Conservation (phyloP, 2,113 vertebrate genomes). For the Atlantisia rogersi region DNA sequence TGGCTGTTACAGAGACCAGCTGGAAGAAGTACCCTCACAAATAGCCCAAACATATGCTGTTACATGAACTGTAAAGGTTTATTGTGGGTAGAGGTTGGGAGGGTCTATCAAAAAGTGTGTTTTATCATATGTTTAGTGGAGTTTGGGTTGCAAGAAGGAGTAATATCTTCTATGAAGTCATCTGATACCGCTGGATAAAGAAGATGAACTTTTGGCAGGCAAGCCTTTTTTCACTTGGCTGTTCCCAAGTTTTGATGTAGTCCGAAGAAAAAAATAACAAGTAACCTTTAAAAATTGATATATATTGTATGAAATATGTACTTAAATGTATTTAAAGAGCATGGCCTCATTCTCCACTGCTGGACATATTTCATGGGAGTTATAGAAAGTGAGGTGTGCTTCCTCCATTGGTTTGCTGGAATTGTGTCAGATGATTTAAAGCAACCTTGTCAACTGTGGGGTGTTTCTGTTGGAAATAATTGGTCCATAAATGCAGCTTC, state of each 20-base stretch:
- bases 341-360: background rate
- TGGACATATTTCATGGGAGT: background rate
- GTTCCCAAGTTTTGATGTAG: background rate
- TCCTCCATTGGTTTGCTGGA: background rate
- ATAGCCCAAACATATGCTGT: background rate
- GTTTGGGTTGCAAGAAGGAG: background rate
- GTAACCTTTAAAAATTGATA: background rate
- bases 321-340: background rate
- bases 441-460: background rate
- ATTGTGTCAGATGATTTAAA: background rate
- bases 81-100: background rate
- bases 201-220: background rate
- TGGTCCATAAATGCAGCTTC: background rate
- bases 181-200: background rate
- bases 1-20: background rate
- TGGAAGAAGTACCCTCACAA: background rate
- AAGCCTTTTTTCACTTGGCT: background rate
- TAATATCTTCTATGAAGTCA: background rate
- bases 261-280: background rate
- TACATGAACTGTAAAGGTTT: background rate
- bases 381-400: background rate
- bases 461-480: background rate
- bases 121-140: background rate
- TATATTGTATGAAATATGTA: background rate
- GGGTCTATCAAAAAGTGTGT: background rate